Evolutionary conservation across 2,797 vertebrate genomes (phyloP).

Genomic region (Moxostoma hubbsi): DNA sequence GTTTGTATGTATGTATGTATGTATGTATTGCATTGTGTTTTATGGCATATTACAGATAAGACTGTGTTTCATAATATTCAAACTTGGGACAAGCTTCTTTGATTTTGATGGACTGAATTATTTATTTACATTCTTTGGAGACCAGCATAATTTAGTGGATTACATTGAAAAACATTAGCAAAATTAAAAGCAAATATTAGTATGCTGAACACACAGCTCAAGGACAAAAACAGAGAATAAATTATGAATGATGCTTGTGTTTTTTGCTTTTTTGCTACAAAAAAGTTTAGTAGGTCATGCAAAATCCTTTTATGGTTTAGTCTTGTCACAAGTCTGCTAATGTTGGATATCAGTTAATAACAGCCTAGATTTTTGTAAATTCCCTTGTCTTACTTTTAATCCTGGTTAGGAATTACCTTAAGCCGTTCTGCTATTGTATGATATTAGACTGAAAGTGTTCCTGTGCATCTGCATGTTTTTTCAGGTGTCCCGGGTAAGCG

Average conservation of each 20-base stretch:
- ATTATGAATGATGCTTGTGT: slow-evolving; percentile 6
- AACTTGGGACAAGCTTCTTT: slow-evolving; percentile 8
- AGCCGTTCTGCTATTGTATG: neutral
- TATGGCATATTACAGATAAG: neutral
- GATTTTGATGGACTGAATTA: slow-evolving; percentile 36
- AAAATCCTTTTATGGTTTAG: neutral
- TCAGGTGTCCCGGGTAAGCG: slow-evolving; percentile 88
- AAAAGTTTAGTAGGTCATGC: neutral
- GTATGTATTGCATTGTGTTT: slow-evolving; percentile 17
- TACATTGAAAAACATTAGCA: slow-evolving; percentile 17
- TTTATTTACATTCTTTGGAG: slow-evolving; percentile 38
- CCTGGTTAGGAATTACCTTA: neutral
- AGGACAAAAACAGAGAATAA: neutral
- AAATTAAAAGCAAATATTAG: slow-evolving; percentile 10
- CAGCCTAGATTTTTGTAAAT: neutral
- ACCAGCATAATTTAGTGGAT: slow-evolving; percentile 37
- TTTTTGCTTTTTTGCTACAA: neutral
- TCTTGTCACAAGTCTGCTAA: neutral
- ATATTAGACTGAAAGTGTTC: slow-evolving; percentile 16
- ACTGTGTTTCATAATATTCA: neutral
- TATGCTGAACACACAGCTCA: neutral
- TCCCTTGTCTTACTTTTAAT: neutral
- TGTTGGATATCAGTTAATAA: neutral
- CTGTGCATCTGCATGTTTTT: slow-evolving; percentile 24
- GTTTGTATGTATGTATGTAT: no score